Conservation (phyloP, 2,888 invertebrate genomes). For the Hanleya hanleyi region DNA sequence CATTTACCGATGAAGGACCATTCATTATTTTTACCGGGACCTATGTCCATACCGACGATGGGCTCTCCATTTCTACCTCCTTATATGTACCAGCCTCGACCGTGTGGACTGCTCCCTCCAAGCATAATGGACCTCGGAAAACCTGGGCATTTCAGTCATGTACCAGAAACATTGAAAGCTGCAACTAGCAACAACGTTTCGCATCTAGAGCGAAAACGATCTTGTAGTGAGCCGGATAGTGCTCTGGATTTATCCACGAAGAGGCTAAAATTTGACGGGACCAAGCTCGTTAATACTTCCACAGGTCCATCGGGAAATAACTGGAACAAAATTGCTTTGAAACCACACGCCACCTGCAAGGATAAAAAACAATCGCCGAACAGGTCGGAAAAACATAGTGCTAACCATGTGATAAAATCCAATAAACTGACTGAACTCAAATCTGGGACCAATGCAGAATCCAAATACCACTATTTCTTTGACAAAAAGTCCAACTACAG, state of each 20-base stretch:
- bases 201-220: not conserved
- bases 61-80: not conserved
- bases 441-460: too few species aligned
- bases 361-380: too few species aligned
- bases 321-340: too few species aligned
- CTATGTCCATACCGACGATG: not conserved
- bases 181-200: not conserved
- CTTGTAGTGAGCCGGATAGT: not conserved
- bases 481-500: not conserved
- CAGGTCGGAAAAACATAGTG: too few species aligned
- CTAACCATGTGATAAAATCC: too few species aligned
- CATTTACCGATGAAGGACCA: not conserved
- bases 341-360: too few species aligned
- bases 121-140: not conserved
- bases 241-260: slow-evolving; percentile 4
- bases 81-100: slow-evolving; percentile 4
- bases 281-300: too few species aligned
- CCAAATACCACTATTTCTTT: too few species aligned
- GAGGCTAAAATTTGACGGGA: not conserved
- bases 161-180: not conserved
- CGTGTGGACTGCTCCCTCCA: not conserved
- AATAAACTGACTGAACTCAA: too few species aligned
- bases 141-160: not conserved
- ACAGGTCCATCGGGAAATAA: too few species aligned
- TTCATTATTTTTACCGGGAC: not conserved